These are phyloP conservation scores for Ganaspis brasiliensis DNA, from an alignment of 2,888 invertebrate genomes.

Conservation along the genomic window DNA sequence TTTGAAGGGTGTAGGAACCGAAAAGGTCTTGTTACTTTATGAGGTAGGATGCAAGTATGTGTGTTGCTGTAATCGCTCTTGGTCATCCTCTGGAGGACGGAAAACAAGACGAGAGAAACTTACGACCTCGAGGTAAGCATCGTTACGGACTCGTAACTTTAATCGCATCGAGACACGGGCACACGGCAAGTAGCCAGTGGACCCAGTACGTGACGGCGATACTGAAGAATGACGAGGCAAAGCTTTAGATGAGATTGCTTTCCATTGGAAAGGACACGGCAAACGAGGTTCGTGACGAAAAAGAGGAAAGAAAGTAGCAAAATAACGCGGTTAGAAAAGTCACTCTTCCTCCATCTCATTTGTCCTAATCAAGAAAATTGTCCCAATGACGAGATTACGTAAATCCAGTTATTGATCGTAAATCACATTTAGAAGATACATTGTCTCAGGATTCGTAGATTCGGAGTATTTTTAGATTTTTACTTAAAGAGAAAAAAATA, in stretches of 20 bases:
- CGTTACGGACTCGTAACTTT: slow-evolving; percentile 68
- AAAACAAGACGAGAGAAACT: slow-evolving; percentile 53
- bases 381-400: slow-evolving; percentile 22
- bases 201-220: slow-evolving; percentile 65
- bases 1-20: slow-evolving; percentile 26
- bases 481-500: no score
- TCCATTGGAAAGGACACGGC: slow-evolving; percentile 51
- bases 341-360: background rate
- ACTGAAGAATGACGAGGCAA: slow-evolving; percentile 65
- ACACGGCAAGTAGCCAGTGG: slow-evolving; percentile 54
- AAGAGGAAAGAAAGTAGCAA: slow-evolving; percentile 7
- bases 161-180: slow-evolving; percentile 65
- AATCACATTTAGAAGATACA: background rate
- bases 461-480: no score
- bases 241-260: slow-evolving; percentile 65
- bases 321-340: slow-evolving; percentile 7
- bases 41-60: slow-evolving; percentile 37
- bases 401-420: slow-evolving; percentile 22
- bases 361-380: background rate
- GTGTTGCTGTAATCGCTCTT: slow-evolving; percentile 11
- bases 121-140: slow-evolving; percentile 60
- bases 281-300: slow-evolving; percentile 41
- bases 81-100: slow-evolving; percentile 19
- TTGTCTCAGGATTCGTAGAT: background rate
- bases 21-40: slow-evolving; percentile 18